Evolutionary conservation across 2,113 vertebrate species (phyloP).

Genomic region (Chloropsis cyanopogon): DNA sequence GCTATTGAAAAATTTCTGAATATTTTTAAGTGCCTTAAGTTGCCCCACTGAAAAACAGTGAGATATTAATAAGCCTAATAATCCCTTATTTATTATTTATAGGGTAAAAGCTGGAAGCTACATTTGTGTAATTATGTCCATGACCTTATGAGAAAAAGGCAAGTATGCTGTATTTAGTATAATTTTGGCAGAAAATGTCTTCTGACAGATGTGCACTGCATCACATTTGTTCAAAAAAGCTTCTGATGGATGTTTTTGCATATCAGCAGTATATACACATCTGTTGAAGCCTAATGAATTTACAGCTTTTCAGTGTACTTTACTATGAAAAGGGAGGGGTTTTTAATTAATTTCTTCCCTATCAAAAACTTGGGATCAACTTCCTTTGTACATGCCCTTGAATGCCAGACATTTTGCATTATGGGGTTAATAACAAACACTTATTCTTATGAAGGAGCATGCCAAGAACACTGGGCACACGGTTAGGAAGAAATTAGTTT

Average conservation of each 20-base stretch:
- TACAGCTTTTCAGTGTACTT: neutral
- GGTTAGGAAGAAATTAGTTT: slow-evolving; percentile 64
- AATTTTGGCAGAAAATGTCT: neutral
- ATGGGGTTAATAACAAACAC: slow-evolving; percentile 52
- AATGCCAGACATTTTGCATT: slow-evolving; percentile 34
- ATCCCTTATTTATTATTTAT: neutral
- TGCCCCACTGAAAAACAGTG: neutral
- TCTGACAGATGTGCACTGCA: neutral
- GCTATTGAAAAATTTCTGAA: neutral
- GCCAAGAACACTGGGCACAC: slow-evolving; percentile 45
- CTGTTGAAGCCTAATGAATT: neutral
- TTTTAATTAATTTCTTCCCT: neutral
- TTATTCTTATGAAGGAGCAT: slow-evolving; percentile 40
- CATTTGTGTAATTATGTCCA: neutral
- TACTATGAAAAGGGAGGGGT: neutral
- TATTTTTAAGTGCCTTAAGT: neutral
- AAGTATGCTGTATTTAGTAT: neutral
- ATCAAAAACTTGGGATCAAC: neutral
- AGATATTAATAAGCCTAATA: neutral
- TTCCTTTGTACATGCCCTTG: neutral
- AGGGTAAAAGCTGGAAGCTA: neutral
- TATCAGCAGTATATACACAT: neutral
- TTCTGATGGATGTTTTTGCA: neutral
- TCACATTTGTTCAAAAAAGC: neutral
- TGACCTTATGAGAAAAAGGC: neutral